Conservation (phyloP, 2,888 invertebrate genomes). For the Apamea crenata region DNA sequence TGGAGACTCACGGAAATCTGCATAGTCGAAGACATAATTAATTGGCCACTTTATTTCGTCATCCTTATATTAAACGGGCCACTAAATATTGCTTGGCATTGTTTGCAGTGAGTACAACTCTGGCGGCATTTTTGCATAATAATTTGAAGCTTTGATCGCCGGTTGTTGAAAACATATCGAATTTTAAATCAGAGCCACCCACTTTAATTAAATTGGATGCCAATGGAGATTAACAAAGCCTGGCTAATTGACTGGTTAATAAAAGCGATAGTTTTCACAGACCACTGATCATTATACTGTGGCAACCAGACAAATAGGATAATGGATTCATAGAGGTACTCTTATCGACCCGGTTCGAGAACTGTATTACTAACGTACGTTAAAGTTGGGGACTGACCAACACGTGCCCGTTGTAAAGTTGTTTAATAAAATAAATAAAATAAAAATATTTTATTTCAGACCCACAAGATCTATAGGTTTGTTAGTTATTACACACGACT, state of each 20-base stretch:
- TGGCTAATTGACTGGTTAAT: not conserved
- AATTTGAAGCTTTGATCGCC: not conserved
- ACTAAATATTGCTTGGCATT: not conserved
- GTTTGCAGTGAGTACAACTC: not conserved
- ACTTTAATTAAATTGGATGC: not conserved
- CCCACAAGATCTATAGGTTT: too few relatives aligned
- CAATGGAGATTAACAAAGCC: slow-evolving; percentile 2
- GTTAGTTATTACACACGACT: too few relatives aligned
- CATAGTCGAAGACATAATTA: not conserved
- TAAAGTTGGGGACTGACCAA: not conserved
- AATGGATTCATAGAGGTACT: not conserved
- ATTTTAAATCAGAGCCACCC: not conserved
- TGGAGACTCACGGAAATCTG: not conserved
- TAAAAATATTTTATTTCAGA: too few relatives aligned
- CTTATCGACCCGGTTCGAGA: too few relatives aligned
- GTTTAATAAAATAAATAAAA: too few relatives aligned
- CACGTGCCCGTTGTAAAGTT: not conserved
- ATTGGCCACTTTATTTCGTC: not conserved
- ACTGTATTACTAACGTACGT: not conserved
- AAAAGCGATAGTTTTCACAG: not conserved
- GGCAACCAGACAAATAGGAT: not conserved
- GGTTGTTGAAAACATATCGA: not conserved
- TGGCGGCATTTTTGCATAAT: not conserved
- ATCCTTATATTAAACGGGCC: not conserved
- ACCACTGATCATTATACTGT: not conserved